Evolutionary conservation across 2,113 vertebrate genomes (phyloP).

Genomic region (Butastur rufipennis): DNA sequence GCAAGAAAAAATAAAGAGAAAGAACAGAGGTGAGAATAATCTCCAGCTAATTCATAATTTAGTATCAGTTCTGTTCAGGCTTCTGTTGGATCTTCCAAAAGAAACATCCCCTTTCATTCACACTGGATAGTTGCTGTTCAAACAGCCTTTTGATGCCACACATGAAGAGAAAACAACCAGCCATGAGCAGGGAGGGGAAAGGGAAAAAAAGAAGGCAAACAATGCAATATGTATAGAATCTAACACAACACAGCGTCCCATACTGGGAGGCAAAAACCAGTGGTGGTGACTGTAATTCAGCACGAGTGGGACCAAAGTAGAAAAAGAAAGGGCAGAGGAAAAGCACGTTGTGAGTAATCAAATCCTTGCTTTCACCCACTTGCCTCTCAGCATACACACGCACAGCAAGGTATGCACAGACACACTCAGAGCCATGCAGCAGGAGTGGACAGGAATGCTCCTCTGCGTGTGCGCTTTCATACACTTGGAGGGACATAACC

Average conservation of each 20-base stretch:
- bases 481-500: neutral
- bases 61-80: neutral
- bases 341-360: neutral
- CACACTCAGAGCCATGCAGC: accelerated
- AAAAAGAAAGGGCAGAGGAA: neutral
- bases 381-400: neutral
- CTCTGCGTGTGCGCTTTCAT: accelerated
- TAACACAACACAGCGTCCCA: neutral
- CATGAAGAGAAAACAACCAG: slow-evolving; percentile 10
- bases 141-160: slow-evolving; percentile 5
- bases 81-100: slow-evolving; percentile 8
- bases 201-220: neutral
- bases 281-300: neutral
- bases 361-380: neutral
- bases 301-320: neutral
- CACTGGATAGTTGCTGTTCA: slow-evolving; percentile 1
- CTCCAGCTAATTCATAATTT: slow-evolving; percentile 24
- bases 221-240: neutral
- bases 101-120: neutral
- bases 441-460: neutral
- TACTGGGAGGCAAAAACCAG: neutral
- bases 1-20: neutral
- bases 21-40: neutral
- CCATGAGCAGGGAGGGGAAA: neutral
- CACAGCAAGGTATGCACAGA: neutral